phyloP scores from a whole-genome alignment of 1,140 invertebrate genomes.

The Pseudomyrmex pallidus region DNA sequence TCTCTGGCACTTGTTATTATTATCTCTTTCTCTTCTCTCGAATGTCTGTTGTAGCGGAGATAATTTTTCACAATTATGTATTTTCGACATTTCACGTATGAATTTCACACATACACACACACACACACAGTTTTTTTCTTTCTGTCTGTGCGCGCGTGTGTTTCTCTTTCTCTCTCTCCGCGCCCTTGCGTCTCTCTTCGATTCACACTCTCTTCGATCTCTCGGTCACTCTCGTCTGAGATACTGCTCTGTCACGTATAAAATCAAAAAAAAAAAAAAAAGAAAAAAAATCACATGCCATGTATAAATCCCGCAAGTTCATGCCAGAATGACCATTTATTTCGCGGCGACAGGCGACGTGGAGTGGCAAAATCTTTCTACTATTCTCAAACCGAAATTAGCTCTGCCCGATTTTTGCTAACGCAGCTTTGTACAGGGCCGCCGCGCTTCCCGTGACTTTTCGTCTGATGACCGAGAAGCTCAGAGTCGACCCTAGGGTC shows the following conservation, averaged over 20 bases:
- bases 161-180: background rate
- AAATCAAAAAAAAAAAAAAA: too few relatives aligned
- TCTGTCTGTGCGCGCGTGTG: constrained; percentile 2
- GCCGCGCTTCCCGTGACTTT: constrained; percentile 98
- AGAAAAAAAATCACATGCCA: background rate
- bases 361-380: constrained; percentile 49
- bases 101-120: too few relatives aligned
- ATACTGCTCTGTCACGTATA: constrained; percentile 2
- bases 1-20: constrained; percentile 11
- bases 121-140: background rate
- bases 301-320: constrained; percentile 27
- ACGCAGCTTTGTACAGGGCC: constrained; percentile 88
- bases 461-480: constrained; percentile 96
- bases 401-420: constrained; percentile 77
- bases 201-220: constrained; percentile 26
- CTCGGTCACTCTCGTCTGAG: background rate
- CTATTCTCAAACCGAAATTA: constrained; percentile 25
- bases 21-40: background rate
- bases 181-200: constrained; percentile 3
- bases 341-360: constrained; percentile 54
- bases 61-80: too few relatives aligned
- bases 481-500: constrained; percentile 94
- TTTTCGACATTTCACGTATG: background rate
- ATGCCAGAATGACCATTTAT: constrained; percentile 80
- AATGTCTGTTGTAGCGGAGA: too few relatives aligned